Base-by-base conservation (phyloP, 1,140 invertebrate species). In the Drosophila equinoxialis region DNA sequence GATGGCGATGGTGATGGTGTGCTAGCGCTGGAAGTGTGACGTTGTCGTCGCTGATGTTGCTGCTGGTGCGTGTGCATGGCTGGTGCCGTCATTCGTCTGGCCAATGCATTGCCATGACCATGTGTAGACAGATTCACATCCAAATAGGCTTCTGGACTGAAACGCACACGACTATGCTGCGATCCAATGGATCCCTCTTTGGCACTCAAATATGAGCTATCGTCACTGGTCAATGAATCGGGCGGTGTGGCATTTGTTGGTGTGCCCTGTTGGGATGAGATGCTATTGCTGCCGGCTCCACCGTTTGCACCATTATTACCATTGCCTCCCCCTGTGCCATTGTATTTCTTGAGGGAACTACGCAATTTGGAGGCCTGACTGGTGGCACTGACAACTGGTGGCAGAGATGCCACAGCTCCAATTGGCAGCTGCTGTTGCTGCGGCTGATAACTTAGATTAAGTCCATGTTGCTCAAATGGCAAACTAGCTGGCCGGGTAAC, bases 221-320 rank as follows among this genome's bases (percentile, higher is more conserved):
- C 96, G 61, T 97, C 96, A 76, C 96, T 97, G 0, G 96, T 96
- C 13, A 96, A 84, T 75, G 96, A 96, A 74, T 97, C 97, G 0
- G 96, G 96, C 0, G 96, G 96, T 2, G 96, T 97, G 1, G 96
- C 95, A 92, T 97, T 97, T 1, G 96, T 97, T 30, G 96, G 96
- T 0, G 96, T 97, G n/a, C 89, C 84, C 67, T 91, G 87, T 60
- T 90, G 87, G 14, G 87, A 90, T n/a, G 80, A 90, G 26, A 75
- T 79, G 0, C 71, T 60, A 4, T 61, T 74, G n/a, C 23, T 67
- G 55, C 71, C 68, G 20, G 23, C 65, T n/a, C 51, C 17, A 17
- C 17, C 41, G 2, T 33, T 8, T 2, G 4, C 42, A 14, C 39
- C 39, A 3, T 39, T 8, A 17, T 39, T 8, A 8, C 45, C 37